Evolutionary conservation across 2,113 vertebrate species (phyloP).

Genomic region (Marcusenius ussheri): DNA sequence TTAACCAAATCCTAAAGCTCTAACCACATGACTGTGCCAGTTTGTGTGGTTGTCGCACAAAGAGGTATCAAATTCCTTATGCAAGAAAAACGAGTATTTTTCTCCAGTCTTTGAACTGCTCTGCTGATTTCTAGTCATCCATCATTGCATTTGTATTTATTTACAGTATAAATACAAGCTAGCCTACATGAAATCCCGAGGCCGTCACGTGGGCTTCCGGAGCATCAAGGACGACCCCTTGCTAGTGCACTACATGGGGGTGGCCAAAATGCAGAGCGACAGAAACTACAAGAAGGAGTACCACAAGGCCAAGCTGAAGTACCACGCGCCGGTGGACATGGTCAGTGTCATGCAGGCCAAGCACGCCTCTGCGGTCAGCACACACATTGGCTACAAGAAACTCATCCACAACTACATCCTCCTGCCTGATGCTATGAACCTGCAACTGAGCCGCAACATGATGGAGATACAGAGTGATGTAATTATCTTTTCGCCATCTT

Average conservation of each 20-base stretch:
- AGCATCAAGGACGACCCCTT: constrained; percentile 84
- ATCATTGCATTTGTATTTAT: no score
- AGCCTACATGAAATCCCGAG: constrained; percentile 77
- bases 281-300: constrained; percentile 88
- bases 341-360: constrained; percentile 76
- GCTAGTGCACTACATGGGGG: constrained; percentile 83
- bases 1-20: not conserved
- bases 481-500: constrained; percentile 45
- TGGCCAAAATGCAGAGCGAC: constrained; percentile 84
- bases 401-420: constrained; percentile 70
- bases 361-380: constrained; percentile 67
- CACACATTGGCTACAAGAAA: constrained; percentile 72
- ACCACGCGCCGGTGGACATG: constrained; percentile 80
- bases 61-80: no score
- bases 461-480: constrained; percentile 92
- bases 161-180: constrained; percentile 89
- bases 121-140: no score
- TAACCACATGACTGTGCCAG: not conserved
- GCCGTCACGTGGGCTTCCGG: constrained; percentile 77
- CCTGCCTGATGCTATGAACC: constrained; percentile 74
- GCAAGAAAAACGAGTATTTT: no score
- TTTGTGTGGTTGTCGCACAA: no score
- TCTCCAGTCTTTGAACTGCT: no score
- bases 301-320: constrained; percentile 80
- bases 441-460: constrained; percentile 68